Percentiles rank a stretch among this genome's conserved stretches.
Evolutionary conservation across 2,113 vertebrate genomes (phyloP).

Genomic region (Sinocyclocheilus anophthalmus): DNA sequence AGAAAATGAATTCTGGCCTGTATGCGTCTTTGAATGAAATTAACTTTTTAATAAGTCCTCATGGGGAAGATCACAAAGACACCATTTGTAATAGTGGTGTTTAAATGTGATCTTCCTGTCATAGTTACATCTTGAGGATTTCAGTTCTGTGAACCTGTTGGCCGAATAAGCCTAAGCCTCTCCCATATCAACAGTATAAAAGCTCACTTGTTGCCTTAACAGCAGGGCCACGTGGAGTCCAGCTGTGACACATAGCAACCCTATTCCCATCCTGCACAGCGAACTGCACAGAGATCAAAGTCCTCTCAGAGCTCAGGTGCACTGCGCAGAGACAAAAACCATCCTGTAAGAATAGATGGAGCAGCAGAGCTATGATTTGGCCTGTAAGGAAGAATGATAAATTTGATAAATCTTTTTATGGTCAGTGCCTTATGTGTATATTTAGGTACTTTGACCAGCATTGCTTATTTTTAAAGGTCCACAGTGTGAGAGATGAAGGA

Average conservation of each 20-base stretch:
- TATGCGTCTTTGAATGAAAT: neutral
- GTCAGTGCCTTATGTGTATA: neutral
- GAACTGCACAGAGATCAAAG: slow-evolving; percentile 56
- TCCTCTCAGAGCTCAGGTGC: slow-evolving; percentile 50
- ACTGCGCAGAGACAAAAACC: slow-evolving; percentile 5
- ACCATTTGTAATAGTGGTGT: neutral
- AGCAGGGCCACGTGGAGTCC: slow-evolving; percentile 50
- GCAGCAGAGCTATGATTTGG: neutral
- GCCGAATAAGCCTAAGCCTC: slow-evolving; percentile 37
- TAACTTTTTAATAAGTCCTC: neutral
- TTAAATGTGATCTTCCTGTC: slow-evolving; percentile 26
- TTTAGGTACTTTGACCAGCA: slow-evolving; percentile 2
- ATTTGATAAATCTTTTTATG: neutral
- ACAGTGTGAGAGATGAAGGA: neutral
- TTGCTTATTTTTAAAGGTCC: slow-evolving; percentile 10
- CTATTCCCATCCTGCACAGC: slow-evolving; percentile 37
- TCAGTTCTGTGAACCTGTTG: slow-evolving; percentile 13
- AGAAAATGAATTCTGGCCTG: neutral
- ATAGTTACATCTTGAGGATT: slow-evolving; percentile 21
- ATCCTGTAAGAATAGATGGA: slow-evolving; percentile 33
- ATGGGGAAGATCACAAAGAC: neutral
- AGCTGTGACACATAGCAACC: slow-evolving; percentile 46
- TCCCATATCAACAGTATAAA: slow-evolving; percentile 54
- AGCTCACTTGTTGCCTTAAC: slow-evolving; percentile 42
- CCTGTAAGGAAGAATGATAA: neutral